phyloP scores from a whole-genome alignment of 2,888 invertebrate genomes.

The Melikaiella ostensackeni region DNA sequence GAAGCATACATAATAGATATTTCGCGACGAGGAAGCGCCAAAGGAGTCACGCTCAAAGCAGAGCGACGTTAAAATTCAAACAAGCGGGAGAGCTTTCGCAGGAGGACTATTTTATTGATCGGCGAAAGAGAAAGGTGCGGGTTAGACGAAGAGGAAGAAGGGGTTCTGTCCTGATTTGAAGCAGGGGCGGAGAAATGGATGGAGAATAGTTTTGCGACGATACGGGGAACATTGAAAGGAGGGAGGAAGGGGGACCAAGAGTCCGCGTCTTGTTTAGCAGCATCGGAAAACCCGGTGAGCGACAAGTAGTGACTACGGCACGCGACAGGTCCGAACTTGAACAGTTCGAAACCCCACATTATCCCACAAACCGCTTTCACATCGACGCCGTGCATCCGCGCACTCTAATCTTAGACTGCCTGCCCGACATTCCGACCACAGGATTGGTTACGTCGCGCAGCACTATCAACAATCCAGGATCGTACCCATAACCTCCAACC shows the following conservation, averaged over 20 bases:
- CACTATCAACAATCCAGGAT: conserved; percentile 49
- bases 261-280: conserved; percentile 56
- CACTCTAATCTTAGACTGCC: conserved; percentile 64
- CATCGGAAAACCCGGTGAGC: conserved; percentile 59
- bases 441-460: conserved; percentile 58
- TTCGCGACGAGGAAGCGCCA: not conserved
- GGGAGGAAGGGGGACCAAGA: conserved; percentile 42
- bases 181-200: conserved; percentile 33
- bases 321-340: conserved; percentile 40
- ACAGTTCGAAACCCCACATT: conserved; percentile 34
- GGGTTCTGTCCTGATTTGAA: conserved; percentile 42
- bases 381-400: conserved; percentile 53
- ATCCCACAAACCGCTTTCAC: conserved; percentile 56
- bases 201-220: conserved; percentile 41
- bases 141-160: conserved; percentile 53
- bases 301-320: conserved; percentile 39
- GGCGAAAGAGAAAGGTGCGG: conserved; percentile 68
- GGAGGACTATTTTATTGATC: conserved; percentile 75
- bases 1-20: conserved; percentile 19
- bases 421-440: conserved; percentile 59
- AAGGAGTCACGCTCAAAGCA: conserved; percentile 38
- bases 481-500: conserved; percentile 8
- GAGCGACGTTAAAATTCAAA: conserved; percentile 62
- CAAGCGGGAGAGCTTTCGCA: conserved; percentile 65
- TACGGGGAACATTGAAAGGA: conserved; percentile 46